Evolutionary conservation across 2,113 vertebrate species (phyloP).

Genomic region (Phrynosoma platyrhinos): DNA sequence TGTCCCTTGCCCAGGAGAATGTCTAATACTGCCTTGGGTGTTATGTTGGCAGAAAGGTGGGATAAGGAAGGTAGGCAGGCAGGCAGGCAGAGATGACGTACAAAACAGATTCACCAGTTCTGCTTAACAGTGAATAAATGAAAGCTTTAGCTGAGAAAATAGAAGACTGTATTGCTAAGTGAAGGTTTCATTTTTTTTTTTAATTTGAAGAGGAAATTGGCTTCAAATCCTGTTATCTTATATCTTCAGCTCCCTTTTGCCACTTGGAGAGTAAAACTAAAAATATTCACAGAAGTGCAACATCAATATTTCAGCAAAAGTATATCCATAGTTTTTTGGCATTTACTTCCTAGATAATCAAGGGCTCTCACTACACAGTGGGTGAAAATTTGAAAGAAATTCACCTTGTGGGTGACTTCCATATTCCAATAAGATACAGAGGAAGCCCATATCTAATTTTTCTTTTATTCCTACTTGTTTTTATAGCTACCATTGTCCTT

Average conservation of each 20-base stretch:
- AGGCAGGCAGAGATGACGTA: neutral
- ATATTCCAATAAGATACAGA: neutral
- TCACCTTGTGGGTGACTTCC: neutral
- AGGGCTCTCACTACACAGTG: neutral
- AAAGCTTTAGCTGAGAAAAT: neutral
- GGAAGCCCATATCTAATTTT: no score
- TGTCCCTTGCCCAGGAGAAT: constrained; percentile 45
- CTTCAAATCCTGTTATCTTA: neutral
- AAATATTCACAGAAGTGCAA: neutral
- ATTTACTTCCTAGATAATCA: neutral
- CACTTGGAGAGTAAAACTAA: neutral
- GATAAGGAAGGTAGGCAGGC: no score
- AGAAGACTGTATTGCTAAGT: neutral
- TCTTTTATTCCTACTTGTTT: neutral
- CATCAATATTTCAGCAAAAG: neutral
- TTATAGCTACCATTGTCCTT: no score
- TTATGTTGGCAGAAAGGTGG: no score
- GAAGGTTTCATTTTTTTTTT: neutral
- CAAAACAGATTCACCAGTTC: neutral
- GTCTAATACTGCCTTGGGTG: neutral
- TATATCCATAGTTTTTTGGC: neutral
- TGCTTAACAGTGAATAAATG: neutral
- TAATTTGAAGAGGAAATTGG: neutral
- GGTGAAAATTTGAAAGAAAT: neutral
- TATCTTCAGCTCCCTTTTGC: neutral